Percentiles rank a stretch among this genome's conserved stretches.
phyloP scores from a whole-genome alignment of 2,797 vertebrate genomes.

The Xenopus petersii region DNA sequence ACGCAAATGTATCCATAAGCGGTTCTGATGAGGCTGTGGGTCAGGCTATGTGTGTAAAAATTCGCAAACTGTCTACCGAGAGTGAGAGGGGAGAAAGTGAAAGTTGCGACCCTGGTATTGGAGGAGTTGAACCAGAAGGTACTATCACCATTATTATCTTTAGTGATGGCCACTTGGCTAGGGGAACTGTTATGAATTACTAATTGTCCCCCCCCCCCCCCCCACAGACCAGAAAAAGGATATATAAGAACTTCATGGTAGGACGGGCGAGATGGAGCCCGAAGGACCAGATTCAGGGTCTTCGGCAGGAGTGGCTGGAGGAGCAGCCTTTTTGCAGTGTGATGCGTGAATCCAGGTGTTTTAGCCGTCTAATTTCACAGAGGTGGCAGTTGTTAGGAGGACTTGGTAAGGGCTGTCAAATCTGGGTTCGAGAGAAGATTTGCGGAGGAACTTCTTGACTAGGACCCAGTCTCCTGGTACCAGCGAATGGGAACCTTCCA shows the following conservation, averaged over 20 bases:
- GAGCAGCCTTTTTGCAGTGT: neutral
- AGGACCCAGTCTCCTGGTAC: slow-evolving; percentile 1
- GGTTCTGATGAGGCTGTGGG: neutral
- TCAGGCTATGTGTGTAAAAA: too few species aligned
- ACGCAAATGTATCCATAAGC: too few species aligned
- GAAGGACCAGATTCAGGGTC: neutral
- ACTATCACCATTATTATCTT: too few species aligned
- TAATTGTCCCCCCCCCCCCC: neutral
- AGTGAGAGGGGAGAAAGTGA: too few species aligned
- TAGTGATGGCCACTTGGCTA: neutral
- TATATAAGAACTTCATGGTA: neutral
- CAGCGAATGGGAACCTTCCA: neutral
- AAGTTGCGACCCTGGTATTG: too few species aligned
- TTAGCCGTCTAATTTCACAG: neutral
- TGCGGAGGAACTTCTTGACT: neutral
- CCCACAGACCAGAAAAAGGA: neutral
- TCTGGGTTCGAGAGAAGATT: slow-evolving; percentile 3
- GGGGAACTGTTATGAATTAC: neutral
- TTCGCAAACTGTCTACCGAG: too few species aligned
- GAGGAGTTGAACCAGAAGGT: too few species aligned
- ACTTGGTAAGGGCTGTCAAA: slow-evolving; percentile 10
- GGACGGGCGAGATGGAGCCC: neutral
- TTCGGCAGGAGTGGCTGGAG: too few species aligned
- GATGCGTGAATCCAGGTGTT: too few species aligned
- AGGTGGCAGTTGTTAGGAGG: neutral